These are phyloP conservation scores for Minunthozetes semirufus DNA, from an alignment of 2,888 invertebrate species.

Conservation along the genomic window DNA sequence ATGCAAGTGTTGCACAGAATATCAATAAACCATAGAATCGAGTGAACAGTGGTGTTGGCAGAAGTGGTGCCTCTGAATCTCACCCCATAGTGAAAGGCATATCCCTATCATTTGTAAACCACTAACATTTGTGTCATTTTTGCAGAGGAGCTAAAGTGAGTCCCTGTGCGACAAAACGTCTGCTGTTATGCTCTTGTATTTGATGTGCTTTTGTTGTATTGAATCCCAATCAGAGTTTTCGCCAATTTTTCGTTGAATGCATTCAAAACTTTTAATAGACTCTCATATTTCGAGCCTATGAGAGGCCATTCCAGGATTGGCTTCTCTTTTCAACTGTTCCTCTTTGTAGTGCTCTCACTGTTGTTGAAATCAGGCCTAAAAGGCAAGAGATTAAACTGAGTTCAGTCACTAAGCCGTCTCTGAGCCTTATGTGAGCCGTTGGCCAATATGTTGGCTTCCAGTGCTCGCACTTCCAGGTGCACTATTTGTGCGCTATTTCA, in stretches of 20 bases:
- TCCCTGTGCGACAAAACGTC: constrained; percentile 31
- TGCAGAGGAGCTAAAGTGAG: constrained; percentile 14
- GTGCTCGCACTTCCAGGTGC: constrained; percentile 24
- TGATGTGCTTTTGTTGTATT: constrained; percentile 28
- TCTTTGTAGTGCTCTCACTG: constrained; percentile 31
- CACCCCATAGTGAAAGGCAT: background rate
- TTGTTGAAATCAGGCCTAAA: constrained; percentile 32
- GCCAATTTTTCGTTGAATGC: constrained; percentile 25
- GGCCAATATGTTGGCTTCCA: constrained; percentile 26
- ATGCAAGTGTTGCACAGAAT: background rate
- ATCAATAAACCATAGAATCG: background rate
- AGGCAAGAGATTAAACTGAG: constrained; percentile 33
- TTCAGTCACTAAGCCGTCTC: constrained; percentile 32
- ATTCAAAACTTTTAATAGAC: constrained; percentile 32
- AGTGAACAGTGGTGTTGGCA: background rate
- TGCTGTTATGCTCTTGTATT: constrained; percentile 27
- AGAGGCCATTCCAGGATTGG: constrained; percentile 18
- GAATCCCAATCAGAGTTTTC: constrained; percentile 32
- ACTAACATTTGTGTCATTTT: constrained; percentile 31
- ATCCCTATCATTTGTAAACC: constrained; percentile 32
- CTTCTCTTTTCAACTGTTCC: constrained; percentile 32
- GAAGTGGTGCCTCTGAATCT: background rate
- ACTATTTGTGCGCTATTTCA: background rate
- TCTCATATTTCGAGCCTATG: constrained; percentile 30
- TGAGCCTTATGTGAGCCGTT: constrained; percentile 21